Percentiles rank a stretch among this genome's conserved stretches.
Evolutionary conservation across 2,797 vertebrate species (phyloP).

Genomic region (Coendou prehensilis): DNA sequence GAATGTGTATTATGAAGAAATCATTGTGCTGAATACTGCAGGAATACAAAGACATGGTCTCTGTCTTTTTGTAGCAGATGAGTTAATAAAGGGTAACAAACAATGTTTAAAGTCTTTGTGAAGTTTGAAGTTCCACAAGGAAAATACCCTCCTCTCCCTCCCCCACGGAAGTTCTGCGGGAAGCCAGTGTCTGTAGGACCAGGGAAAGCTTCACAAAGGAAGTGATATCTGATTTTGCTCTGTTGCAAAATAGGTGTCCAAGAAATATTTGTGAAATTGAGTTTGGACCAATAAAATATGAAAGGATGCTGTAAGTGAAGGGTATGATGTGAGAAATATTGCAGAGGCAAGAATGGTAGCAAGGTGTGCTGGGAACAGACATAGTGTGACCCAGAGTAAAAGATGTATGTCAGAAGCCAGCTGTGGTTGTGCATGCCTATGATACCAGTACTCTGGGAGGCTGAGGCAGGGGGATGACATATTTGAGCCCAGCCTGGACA

Average conservation of each 20-base stretch:
- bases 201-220: constrained; percentile 37
- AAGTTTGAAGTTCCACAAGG: constrained; percentile 51
- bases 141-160: background rate
- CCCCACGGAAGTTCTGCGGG: background rate
- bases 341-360: background rate
- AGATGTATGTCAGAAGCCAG: background rate
- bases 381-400: background rate
- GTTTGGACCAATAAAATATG: background rate
- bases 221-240: constrained; percentile 29
- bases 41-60: background rate
- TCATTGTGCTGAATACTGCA: background rate
- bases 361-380: background rate
- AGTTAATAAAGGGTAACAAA: constrained; percentile 44
- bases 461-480: background rate
- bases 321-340: background rate
- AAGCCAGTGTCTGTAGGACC: background rate
- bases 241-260: constrained; percentile 39
- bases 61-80: background rate
- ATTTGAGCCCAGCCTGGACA: background rate
- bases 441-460: background rate
- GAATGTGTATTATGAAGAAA: constrained; percentile 62
- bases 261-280: constrained; percentile 59
- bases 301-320: background rate
- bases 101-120: background rate
- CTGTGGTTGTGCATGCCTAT: background rate